These are phyloP conservation scores for Eolophus roseicapilla DNA, from an alignment of 2,113 vertebrate species.

Conservation along the genomic window DNA sequence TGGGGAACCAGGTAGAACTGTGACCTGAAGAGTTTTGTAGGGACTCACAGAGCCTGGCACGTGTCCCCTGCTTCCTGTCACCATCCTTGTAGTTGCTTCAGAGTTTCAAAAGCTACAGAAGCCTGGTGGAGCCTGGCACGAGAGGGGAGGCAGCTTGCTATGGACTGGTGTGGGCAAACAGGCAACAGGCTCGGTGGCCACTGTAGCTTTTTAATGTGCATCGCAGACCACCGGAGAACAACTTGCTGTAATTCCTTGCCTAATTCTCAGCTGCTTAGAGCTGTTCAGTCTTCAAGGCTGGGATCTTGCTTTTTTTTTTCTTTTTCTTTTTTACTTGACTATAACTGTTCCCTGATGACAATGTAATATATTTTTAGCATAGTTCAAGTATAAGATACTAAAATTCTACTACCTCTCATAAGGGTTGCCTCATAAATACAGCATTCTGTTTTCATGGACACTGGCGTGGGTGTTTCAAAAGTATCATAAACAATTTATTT, in stretches of 20 bases:
- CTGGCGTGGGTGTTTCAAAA: conserved; percentile 15
- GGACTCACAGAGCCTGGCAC: accelerated
- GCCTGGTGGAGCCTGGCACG: accelerated
- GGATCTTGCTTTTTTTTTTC: neutral
- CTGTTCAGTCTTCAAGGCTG: neutral
- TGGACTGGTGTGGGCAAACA: neutral
- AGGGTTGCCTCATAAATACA: conserved; percentile 18
- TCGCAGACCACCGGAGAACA: neutral
- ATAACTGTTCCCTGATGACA: conserved; percentile 9
- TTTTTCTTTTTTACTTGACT: neutral
- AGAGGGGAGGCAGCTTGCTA: neutral
- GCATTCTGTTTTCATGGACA: conserved; percentile 37
- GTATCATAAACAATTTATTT: conserved; percentile 45
- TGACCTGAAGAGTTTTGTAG: neutral
- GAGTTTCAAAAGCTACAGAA: neutral
- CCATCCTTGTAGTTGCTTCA: neutral
- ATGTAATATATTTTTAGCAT: conserved; percentile 14
- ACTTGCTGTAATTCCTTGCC: neutral
- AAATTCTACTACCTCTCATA: neutral
- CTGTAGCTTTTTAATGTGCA: neutral
- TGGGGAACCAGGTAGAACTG: neutral
- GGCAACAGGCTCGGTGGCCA: accelerated
- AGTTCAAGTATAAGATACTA: neutral
- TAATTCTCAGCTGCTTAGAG: neutral
- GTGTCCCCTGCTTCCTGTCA: neutral